A percentile compares a stretch with the other conserved stretches of the same genome.
These are phyloP conservation scores for Anoura caudifer DNA, from an alignment of 2,113 vertebrate species.

Conservation along the genomic window DNA sequence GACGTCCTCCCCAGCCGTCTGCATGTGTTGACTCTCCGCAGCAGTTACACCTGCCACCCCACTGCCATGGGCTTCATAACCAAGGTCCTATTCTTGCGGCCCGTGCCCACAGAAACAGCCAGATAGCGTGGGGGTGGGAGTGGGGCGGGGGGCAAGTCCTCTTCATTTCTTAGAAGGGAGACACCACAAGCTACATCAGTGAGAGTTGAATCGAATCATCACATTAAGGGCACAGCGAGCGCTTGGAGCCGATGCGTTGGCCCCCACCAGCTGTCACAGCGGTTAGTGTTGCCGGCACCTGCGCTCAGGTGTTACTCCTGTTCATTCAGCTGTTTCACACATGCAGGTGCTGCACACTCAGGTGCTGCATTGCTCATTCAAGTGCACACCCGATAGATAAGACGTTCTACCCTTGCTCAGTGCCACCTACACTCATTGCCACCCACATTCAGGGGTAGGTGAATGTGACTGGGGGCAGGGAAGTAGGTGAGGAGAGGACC, in stretches of 20 bases:
- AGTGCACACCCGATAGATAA: rapidly evolving
- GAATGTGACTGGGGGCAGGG: rapidly evolving
- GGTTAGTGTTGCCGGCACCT: rapidly evolving
- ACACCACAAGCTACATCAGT: not conserved
- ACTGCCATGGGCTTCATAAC: not conserved
- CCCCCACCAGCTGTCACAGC: not conserved
- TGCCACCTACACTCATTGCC: not conserved
- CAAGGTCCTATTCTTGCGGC: not conserved
- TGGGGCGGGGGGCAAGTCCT: rapidly evolving
- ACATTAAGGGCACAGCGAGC: rapidly evolving
- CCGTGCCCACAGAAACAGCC: not conserved
- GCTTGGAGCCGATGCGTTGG: rapidly evolving
- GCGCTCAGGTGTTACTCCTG: not conserved
- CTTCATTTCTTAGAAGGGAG: not conserved
- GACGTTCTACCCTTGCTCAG: not conserved
- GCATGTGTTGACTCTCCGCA: not conserved
- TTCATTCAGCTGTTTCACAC: too few species aligned
- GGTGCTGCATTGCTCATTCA: not conserved
- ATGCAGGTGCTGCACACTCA: not conserved
- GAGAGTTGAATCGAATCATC: not conserved
- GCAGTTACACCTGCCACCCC: not conserved
- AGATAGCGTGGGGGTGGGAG: not conserved
- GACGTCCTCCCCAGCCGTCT: not conserved
- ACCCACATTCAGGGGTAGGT: not conserved
- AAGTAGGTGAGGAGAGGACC: not conserved